A percentile compares a stretch with the other conserved stretches of the same genome.
phyloP scores from a whole-genome alignment of 1,140 invertebrate species.

The Drosophila triauraria region DNA sequence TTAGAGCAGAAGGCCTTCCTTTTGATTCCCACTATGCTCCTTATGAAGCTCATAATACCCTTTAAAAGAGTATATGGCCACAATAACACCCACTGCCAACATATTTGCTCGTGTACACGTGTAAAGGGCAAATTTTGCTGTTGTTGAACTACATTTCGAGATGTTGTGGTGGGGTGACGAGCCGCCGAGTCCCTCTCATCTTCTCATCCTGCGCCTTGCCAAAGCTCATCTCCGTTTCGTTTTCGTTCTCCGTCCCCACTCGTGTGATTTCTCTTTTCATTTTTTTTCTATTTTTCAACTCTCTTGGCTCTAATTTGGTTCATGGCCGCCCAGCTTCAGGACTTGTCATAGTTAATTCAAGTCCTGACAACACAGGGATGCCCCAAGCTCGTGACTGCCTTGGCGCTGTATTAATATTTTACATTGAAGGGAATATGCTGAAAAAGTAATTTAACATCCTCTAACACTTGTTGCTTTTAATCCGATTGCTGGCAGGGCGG shows the following conservation, averaged over 20 bases:
- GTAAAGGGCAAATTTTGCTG: slow-evolving; percentile 41
- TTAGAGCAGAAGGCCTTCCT: not conserved
- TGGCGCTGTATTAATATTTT: slow-evolving; percentile 67
- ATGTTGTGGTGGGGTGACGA: slow-evolving; percentile 16
- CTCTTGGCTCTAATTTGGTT: slow-evolving; percentile 81
- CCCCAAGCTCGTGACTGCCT: slow-evolving; percentile 24
- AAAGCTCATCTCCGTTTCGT: slow-evolving; percentile 36
- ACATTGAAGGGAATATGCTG: slow-evolving; percentile 17
- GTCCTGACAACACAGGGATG: slow-evolving; percentile 32
- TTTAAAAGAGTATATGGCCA: slow-evolving; percentile 10
- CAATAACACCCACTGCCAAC: slow-evolving; percentile 39
- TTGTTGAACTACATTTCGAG: slow-evolving; percentile 71
- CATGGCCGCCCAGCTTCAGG: slow-evolving; percentile 54
- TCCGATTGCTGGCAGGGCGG: slow-evolving; percentile 89
- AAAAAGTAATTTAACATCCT: slow-evolving; percentile 22
- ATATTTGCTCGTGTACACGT: slow-evolving; percentile 49
- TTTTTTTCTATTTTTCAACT: slow-evolving; percentile 45
- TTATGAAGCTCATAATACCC: not conserved
- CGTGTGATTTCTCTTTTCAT: slow-evolving; percentile 20
- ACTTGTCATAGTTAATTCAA: slow-evolving; percentile 72
- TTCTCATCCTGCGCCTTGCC: slow-evolving; percentile 30
- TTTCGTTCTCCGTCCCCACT: slow-evolving; percentile 21
- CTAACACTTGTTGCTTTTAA: slow-evolving; percentile 62
- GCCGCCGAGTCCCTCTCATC: slow-evolving; percentile 12
- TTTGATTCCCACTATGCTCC: not conserved